These are phyloP conservation scores for Anoplopoma fimbria DNA, from an alignment of 2,113 vertebrate species.

Conservation along the genomic window DNA sequence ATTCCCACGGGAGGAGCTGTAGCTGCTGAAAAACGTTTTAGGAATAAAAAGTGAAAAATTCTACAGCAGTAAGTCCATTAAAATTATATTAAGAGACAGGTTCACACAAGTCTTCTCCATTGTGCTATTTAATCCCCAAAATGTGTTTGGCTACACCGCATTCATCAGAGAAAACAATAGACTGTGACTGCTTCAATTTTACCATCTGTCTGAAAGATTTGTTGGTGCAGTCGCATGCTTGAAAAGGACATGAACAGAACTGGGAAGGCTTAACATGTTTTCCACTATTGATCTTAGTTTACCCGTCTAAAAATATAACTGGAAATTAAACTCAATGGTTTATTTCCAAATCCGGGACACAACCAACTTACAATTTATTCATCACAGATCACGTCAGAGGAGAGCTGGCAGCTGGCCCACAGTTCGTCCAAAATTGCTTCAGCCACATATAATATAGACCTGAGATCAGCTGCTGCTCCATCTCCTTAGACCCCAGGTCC, in stretches of 20 bases:
- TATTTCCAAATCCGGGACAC: neutral
- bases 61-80: neutral
- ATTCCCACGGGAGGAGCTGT: neutral
- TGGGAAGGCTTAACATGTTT: neutral
- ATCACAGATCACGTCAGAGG: neutral
- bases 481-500: neutral
- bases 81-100: neutral
- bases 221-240: neutral
- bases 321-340: neutral
- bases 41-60: neutral
- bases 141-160: slow-evolving; percentile 1
- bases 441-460: neutral
- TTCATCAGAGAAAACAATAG: slow-evolving; percentile 15
- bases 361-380: neutral
- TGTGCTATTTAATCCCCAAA: neutral
- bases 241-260: neutral
- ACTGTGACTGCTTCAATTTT: neutral
- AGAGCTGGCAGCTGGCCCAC: no score
- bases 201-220: slow-evolving; percentile 7
- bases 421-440: neutral
- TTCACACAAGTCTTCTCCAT: neutral
- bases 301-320: neutral
- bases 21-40: neutral
- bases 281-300: neutral
- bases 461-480: neutral